These are phyloP conservation scores for Cossypha heuglini DNA, from an alignment of 2,797 vertebrate genomes.

Conservation along the genomic window DNA sequence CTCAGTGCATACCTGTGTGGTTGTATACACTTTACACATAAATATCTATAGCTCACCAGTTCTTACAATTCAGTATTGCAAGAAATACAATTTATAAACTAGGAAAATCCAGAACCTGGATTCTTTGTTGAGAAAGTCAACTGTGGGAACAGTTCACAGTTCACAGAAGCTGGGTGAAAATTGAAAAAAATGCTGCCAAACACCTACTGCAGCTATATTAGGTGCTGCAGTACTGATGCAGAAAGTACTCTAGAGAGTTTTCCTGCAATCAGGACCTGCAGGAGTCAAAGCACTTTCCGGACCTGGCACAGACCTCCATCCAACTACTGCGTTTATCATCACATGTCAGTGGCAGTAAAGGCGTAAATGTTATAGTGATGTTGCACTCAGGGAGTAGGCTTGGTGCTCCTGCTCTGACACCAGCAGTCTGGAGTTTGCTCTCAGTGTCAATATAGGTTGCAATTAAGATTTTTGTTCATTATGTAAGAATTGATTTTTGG, in stretches of 20 bases:
- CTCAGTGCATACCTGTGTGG: neutral
- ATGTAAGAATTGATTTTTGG: conserved; percentile 30
- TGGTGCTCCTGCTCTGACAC: neutral
- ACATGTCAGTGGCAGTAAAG: rapidly evolving
- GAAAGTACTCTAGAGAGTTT: neutral
- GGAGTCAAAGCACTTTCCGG: neutral
- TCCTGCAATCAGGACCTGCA: neutral
- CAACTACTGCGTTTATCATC: neutral
- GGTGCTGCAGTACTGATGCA: neutral
- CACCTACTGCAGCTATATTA: neutral
- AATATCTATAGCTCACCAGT: neutral
- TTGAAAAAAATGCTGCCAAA: neutral
- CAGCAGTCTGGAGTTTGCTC: neutral
- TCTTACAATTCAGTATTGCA: neutral
- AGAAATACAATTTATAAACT: neutral
- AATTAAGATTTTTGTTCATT: conserved; percentile 7
- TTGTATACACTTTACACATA: neutral
- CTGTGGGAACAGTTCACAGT: neutral
- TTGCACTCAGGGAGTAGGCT: neutral
- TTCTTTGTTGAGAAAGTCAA: neutral
- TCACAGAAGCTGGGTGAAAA: neutral
- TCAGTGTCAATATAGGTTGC: neutral
- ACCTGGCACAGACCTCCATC: neutral
- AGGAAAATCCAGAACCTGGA: neutral
- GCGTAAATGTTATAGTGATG: rapidly evolving